Percentiles rank a stretch among this genome's conserved stretches.
phyloP scores from a whole-genome alignment of 2,113 vertebrate genomes.

The Campylorhamphus procurvoides region DNA sequence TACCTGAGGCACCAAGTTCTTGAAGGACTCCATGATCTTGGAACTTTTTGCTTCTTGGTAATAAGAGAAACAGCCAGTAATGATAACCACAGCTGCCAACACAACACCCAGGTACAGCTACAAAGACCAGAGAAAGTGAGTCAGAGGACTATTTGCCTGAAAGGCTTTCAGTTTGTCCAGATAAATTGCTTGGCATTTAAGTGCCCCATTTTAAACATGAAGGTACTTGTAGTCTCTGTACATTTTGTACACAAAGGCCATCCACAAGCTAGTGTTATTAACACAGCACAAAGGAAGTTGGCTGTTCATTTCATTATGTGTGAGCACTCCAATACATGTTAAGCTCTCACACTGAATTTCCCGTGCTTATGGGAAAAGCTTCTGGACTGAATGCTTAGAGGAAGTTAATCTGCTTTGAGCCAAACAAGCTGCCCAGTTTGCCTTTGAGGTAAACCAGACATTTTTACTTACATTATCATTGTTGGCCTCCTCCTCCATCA shows the following conservation, averaged over 20 bases:
- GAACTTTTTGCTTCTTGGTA: slow-evolving; percentile 99
- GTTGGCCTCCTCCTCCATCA: slow-evolving; percentile 80
- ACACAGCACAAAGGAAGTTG: slow-evolving; percentile 6
- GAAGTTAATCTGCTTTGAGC: slow-evolving; percentile 13
- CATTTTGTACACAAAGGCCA: neutral
- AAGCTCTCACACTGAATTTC: neutral
- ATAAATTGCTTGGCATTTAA: neutral
- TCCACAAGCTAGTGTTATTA: neutral
- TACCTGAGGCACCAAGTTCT: slow-evolving; percentile 98
- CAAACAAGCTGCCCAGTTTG: neutral
- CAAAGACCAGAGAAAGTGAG: neutral
- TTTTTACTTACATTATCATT: slow-evolving; percentile 89
- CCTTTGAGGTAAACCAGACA: neutral
- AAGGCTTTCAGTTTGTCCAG: neutral
- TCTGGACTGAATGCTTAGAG: neutral
- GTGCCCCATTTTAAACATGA: neutral
- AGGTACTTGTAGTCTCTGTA: slow-evolving; percentile 7
- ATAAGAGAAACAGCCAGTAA: slow-evolving; percentile 96
- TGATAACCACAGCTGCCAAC: slow-evolving; percentile 92
- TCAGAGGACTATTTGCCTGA: neutral
- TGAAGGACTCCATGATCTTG: slow-evolving; percentile 99
- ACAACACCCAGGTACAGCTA: slow-evolving; percentile 94
- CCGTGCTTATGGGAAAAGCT: slow-evolving; percentile 9
- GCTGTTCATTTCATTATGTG: slow-evolving; percentile 30
- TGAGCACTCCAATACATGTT: slow-evolving; percentile 13